Percentiles rank a stretch among this genome's conserved stretches.
phyloP scores from a whole-genome alignment of 2,797 vertebrate genomes.

The Sorex maritimensis region DNA sequence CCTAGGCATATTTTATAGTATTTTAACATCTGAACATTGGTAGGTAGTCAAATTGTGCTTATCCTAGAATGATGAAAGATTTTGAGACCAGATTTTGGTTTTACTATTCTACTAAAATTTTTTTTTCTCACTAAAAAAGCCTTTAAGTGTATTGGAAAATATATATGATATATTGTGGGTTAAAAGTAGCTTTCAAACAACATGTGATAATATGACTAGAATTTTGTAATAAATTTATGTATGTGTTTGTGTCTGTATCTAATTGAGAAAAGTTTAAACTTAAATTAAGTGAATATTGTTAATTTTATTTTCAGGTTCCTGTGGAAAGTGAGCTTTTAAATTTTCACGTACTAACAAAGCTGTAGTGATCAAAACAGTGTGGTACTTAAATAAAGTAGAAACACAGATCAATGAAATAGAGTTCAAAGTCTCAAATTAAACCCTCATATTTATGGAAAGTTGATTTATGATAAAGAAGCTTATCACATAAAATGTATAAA shows the following conservation, averaged over 20 bases:
- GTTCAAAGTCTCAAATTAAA: too few species aligned
- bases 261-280: slow-evolving; percentile 19
- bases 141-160: slow-evolving; percentile 35
- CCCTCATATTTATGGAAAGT: too few species aligned
- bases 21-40: slow-evolving; percentile 31
- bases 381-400: too few species aligned
- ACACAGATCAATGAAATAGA: too few species aligned
- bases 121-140: too few species aligned
- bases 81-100: slow-evolving; percentile 59
- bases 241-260: background rate
- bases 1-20: slow-evolving; percentile 60
- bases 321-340: background rate
- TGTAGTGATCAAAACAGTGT: too few species aligned
- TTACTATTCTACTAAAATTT: too few species aligned
- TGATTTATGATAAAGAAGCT: too few species aligned
- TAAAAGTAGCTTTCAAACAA: slow-evolving; percentile 63
- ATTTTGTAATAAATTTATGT: slow-evolving; percentile 18
- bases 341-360: too few species aligned
- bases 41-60: slow-evolving; percentile 22
- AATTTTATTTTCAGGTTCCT: slow-evolving; percentile 56
- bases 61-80: slow-evolving; percentile 58
- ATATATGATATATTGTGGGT: background rate
- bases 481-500: too few species aligned
- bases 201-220: background rate
- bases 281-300: slow-evolving; percentile 33